phyloP scores from a whole-genome alignment of 1,140 invertebrate genomes.

The Drosophila mauritiana region DNA sequence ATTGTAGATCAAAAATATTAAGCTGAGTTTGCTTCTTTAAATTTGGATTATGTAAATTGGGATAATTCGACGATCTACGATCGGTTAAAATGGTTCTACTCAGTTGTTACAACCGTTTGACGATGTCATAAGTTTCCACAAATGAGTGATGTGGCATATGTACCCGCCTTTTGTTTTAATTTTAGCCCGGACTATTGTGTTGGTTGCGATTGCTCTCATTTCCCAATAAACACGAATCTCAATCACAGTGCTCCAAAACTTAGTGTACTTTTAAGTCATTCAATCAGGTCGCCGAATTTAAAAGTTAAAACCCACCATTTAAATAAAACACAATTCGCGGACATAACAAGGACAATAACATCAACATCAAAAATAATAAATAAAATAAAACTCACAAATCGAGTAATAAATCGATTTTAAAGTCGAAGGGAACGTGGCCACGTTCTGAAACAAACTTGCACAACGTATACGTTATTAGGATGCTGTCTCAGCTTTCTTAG shows the following conservation, averaged over 20 bases:
- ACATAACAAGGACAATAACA: conserved; percentile 33
- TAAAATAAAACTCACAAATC: neutral
- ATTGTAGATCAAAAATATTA: conserved; percentile 47
- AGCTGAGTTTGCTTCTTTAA: neutral
- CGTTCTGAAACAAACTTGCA: too few relatives aligned
- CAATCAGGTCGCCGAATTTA: conserved; percentile 64
- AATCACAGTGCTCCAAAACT: conserved; percentile 48
- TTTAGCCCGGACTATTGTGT: conserved; percentile 9
- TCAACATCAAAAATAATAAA: conserved; percentile 32
- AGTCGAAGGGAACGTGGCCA: too few relatives aligned
- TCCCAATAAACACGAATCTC: conserved; percentile 51
- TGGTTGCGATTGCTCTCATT: conserved; percentile 28
- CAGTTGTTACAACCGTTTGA: conserved; percentile 57
- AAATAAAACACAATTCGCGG: conserved; percentile 54
- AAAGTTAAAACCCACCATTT: conserved; percentile 77
- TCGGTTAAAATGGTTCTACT: conserved; percentile 18
- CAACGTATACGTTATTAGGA: too few relatives aligned
- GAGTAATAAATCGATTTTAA: conserved; percentile 1
- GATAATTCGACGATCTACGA: conserved; percentile 51
- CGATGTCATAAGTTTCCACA: conserved; percentile 54
- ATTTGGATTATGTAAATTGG: conserved; percentile 52
- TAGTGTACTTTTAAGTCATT: conserved; percentile 53
- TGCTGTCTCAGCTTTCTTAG: too few relatives aligned
- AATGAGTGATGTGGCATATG: conserved; percentile 66
- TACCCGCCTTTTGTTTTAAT: conserved; percentile 31